A percentile compares a stretch with the other conserved stretches of the same genome.
Conservation (phyloP, 64 coral and sea anemone genomes). For the Pocillopora verrucosa region DNA sequence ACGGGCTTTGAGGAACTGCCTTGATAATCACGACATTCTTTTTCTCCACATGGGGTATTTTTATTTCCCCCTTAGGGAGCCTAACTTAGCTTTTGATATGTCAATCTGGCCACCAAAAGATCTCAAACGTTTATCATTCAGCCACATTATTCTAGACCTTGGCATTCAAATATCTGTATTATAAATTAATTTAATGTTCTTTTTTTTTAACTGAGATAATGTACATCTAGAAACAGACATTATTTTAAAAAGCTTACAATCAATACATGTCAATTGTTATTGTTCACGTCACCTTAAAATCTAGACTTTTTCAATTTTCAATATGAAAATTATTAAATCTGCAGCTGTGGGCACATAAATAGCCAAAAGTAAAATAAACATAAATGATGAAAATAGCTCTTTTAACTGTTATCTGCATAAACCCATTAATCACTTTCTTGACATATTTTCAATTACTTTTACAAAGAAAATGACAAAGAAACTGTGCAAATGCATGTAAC, state of each 20-base stretch:
- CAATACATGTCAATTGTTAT: conserved; percentile 5
- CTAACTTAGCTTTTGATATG: background rate
- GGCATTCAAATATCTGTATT: too few relatives aligned
- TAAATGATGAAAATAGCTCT: background rate
- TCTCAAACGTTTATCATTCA: background rate
- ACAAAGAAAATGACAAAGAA: background rate
- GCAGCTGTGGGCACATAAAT: background rate
- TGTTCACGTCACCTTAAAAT: background rate
- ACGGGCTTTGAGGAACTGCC: background rate
- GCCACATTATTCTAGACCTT: background rate
- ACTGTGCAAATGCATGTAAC: background rate
- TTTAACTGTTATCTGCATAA: background rate
- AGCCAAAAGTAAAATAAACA: background rate
- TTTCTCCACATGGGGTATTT: background rate
- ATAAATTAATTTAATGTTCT: background rate
- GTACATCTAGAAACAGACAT: background rate
- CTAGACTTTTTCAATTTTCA: background rate
- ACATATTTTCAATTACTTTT: background rate
- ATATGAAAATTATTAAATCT: background rate
- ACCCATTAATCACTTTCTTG: background rate
- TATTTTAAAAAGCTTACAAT: background rate
- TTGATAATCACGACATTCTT: background rate
- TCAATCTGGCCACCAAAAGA: background rate
- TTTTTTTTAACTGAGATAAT: background rate
- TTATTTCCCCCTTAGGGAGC: background rate